Percentiles rank a stretch among this genome's conserved stretches.
phyloP scores from a whole-genome alignment of 1,140 invertebrate species.

The Leptestheria dahalacensis region DNA sequence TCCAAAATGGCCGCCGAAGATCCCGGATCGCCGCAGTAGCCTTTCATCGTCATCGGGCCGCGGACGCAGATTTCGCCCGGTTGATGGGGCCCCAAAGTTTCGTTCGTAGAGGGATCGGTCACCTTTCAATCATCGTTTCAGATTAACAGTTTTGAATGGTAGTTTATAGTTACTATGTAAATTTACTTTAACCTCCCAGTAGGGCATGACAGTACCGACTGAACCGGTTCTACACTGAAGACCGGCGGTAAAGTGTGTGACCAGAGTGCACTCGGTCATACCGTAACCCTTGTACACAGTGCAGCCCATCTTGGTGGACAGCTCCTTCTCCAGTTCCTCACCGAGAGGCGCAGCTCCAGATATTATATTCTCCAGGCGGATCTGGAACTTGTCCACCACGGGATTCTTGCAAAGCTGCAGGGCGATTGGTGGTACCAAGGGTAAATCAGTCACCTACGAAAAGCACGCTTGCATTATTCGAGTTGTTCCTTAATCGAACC shows the following conservation, averaged over 20 bases:
- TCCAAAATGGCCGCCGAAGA: slow-evolving; percentile 33
- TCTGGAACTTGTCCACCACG: slow-evolving; percentile 40
- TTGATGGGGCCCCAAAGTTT: slow-evolving; percentile 39
- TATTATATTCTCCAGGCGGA: slow-evolving; percentile 36
- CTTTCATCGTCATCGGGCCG: slow-evolving; percentile 36
- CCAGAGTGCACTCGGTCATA: slow-evolving; percentile 15
- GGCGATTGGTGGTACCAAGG: slow-evolving; percentile 45
- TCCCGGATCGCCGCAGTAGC: slow-evolving; percentile 33
- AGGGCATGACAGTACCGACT: slow-evolving; percentile 6
- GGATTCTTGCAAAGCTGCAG: slow-evolving; percentile 47
- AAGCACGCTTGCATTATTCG: too few species aligned
- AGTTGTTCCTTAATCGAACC: slow-evolving; percentile 10
- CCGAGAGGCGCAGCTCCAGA: slow-evolving; percentile 41
- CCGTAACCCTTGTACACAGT: slow-evolving; percentile 13
- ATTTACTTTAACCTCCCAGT: slow-evolving; percentile 13
- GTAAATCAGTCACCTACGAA: slow-evolving; percentile 38
- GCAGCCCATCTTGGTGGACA: background rate
- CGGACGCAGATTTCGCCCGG: slow-evolving; percentile 54
- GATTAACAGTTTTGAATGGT: background rate
- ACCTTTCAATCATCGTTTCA: slow-evolving; percentile 26
- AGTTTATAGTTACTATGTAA: background rate
- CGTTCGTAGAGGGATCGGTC: slow-evolving; percentile 42
- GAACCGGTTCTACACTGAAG: background rate
- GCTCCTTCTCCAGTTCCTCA: slow-evolving; percentile 27
- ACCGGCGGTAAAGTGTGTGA: background rate